phyloP scores from a whole-genome alignment of 1,140 invertebrate genomes.

The Trichonephila clavipes region DNA sequence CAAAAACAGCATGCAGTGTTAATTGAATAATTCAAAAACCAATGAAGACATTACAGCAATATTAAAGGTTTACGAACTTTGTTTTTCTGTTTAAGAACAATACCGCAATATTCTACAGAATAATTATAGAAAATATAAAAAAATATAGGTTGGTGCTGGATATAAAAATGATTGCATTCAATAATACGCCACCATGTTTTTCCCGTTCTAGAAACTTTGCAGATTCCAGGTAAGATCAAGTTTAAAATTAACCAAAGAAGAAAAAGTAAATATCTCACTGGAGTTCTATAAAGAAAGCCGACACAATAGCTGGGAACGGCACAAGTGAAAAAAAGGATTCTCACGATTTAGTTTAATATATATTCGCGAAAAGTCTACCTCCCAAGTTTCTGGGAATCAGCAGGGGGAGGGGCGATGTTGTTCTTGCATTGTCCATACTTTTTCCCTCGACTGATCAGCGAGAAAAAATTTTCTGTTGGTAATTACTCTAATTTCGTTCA shows the following conservation, averaged over 20 bases:
- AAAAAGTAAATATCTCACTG: not conserved
- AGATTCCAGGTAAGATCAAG: not conserved
- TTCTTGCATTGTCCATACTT: no score
- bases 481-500: no score
- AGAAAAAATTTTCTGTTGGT: no score
- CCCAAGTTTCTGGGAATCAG: not conserved
- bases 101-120: not conserved
- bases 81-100: not conserved
- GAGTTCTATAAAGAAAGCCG: not conserved
- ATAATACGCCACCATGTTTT: not conserved
- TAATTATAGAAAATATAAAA: no score
- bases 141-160: not conserved
- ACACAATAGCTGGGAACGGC: not conserved
- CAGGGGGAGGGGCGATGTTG: not conserved
- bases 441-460: no score
- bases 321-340: not conserved
- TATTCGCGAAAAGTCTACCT: not conserved
- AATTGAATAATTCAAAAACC: not conserved
- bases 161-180: not conserved
- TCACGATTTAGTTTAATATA: not conserved
- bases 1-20: not conserved
- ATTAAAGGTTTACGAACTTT: not conserved
- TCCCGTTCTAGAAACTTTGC: not conserved
- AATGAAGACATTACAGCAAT: not conserved
- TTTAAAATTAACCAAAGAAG: not conserved